phyloP scores from a whole-genome alignment of 2,113 vertebrate genomes.

The Cyrtonyx montezumae region DNA sequence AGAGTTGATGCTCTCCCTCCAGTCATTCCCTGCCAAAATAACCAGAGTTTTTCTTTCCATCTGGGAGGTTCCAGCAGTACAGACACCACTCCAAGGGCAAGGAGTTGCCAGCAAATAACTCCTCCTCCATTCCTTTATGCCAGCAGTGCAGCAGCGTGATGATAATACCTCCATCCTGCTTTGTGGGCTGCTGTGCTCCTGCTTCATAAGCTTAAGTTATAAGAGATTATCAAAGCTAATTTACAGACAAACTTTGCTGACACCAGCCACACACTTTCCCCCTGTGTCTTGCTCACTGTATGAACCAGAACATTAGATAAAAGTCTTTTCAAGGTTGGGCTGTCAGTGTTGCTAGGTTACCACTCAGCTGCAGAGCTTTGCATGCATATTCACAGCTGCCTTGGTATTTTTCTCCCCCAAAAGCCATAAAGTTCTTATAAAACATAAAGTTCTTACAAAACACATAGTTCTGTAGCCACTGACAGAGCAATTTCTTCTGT shows the following conservation, averaged over 20 bases:
- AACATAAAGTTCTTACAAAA: neutral
- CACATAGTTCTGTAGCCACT: neutral
- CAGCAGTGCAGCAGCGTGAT: neutral
- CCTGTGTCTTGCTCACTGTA: neutral
- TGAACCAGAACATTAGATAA: neutral
- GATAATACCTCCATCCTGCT: neutral
- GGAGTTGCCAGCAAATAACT: neutral
- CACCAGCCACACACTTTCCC: neutral
- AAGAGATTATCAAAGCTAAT: constrained; percentile 5
- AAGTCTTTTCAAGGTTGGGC: neutral
- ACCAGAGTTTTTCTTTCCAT: neutral
- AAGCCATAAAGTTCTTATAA: neutral
- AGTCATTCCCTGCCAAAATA: neutral
- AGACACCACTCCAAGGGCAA: neutral
- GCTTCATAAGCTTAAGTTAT: neutral
- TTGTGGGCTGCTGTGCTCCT: neutral
- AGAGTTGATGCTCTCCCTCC: neutral
- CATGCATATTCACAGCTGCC: neutral
- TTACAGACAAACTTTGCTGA: neutral
- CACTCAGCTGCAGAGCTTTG: neutral
- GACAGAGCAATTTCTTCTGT: neutral
- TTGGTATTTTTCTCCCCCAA: accelerated
- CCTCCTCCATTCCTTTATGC: neutral
- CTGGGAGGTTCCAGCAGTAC: neutral
- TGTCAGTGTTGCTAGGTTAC: constrained; percentile 48